These are phyloP conservation scores for Pseudomyrmex sp. DNA, from an alignment of 1,140 invertebrate species.

Conservation along the genomic window DNA sequence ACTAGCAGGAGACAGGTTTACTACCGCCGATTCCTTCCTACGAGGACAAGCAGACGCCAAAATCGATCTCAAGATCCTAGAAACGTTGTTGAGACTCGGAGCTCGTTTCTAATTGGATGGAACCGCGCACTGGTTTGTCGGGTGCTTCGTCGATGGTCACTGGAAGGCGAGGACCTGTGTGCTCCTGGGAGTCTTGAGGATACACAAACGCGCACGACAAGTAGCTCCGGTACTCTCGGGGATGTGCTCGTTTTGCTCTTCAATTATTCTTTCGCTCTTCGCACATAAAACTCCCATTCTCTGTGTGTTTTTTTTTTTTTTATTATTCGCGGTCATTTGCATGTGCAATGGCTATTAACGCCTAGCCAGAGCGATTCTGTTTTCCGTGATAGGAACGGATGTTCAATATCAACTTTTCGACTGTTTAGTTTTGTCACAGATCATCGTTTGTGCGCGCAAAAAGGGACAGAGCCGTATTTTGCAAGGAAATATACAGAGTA, in stretches of 20 bases:
- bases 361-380: too few relatives aligned
- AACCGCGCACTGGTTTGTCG: slow-evolving; percentile 27
- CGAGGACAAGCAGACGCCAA: slow-evolving; percentile 18
- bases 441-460: background rate
- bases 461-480: too few relatives aligned
- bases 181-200: background rate
- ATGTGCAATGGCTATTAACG: background rate
- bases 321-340: background rate
- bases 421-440: too few relatives aligned
- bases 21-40: slow-evolving; percentile 13
- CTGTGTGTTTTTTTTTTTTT: background rate
- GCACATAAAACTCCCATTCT: background rate
- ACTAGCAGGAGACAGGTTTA: slow-evolving; percentile 63
- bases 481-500: background rate
- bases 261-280: background rate
- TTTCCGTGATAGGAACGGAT: too few relatives aligned
- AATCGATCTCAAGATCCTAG: slow-evolving; percentile 47
- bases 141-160: slow-evolving; percentile 4
- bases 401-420: too few relatives aligned
- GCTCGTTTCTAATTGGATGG: slow-evolving; percentile 58
- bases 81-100: slow-evolving; percentile 25
- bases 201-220: slow-evolving; percentile 12
- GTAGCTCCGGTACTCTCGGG: too few relatives aligned
- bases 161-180: slow-evolving; percentile 10
- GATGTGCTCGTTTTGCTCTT: background rate